These are phyloP conservation scores for Drosophila setosimentum DNA, from an alignment of 2,888 invertebrate species.

Conservation along the genomic window DNA sequence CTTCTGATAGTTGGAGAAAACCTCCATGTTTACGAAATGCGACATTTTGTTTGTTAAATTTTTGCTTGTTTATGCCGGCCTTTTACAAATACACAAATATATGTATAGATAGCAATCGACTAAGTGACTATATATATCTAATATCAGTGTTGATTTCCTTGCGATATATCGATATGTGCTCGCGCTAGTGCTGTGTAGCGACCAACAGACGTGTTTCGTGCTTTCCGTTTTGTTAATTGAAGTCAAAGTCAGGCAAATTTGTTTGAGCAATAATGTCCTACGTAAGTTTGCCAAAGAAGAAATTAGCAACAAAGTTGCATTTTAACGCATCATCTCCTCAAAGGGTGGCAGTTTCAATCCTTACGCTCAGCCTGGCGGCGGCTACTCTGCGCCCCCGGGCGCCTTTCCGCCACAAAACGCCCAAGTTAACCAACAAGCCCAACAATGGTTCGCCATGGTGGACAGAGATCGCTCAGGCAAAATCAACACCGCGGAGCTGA, in stretches of 20 bases:
- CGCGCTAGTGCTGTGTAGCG: not conserved
- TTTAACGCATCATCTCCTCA: not conserved
- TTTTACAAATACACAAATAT: constrained; percentile 16
- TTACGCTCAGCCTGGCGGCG: constrained; percentile 65
- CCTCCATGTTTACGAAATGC: constrained; percentile 86
- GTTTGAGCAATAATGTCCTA: constrained; percentile 72
- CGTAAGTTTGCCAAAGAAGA: constrained; percentile 57
- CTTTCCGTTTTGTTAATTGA: constrained; percentile 11
- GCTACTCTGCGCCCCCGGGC: constrained; percentile 83
- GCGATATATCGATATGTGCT: constrained; percentile 30
- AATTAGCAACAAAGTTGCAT: not conserved
- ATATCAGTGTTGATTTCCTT: constrained; percentile 9
- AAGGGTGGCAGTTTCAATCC: constrained; percentile 80
- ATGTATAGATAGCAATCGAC: constrained; percentile 7
- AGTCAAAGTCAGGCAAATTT: constrained; percentile 36
- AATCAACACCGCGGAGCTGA: constrained; percentile 91
- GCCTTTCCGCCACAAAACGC: constrained; percentile 85
- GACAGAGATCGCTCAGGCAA: constrained; percentile 93
- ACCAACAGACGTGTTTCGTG: constrained; percentile 32
- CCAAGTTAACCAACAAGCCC: constrained; percentile 90
- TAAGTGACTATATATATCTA: constrained; percentile 6
- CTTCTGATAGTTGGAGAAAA: constrained; percentile 92
- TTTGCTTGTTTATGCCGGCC: constrained; percentile 50
- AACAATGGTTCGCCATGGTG: constrained; percentile 93
- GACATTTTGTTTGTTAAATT: constrained; percentile 83